Evolutionary conservation across 2,888 invertebrate species (phyloP).

Genomic region (Rotaria macrura): DNA sequence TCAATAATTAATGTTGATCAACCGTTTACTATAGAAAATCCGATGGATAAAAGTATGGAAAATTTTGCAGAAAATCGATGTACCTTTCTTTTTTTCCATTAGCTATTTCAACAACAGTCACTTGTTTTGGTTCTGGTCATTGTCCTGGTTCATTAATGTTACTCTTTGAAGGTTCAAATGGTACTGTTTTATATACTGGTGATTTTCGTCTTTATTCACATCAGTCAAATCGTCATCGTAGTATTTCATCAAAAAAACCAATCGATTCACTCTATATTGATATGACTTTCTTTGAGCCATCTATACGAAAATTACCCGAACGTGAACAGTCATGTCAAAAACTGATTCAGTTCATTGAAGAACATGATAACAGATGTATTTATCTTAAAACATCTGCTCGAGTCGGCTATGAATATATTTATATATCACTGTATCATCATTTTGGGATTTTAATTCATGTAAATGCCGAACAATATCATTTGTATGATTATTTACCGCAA

Average conservation of each 20-base stretch:
- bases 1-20: neutral
- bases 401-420: constrained; percentile 31
- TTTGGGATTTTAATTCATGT: constrained; percentile 54
- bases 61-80: neutral
- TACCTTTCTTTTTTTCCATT: neutral
- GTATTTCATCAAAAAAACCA: constrained; percentile 51
- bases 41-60: neutral
- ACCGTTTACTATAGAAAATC: constrained; percentile 17
- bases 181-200: constrained; percentile 65
- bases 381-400: constrained; percentile 32
- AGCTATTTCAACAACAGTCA: neutral
- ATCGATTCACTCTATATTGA: constrained; percentile 66
- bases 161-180: constrained; percentile 58
- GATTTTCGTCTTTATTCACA: constrained; percentile 59
- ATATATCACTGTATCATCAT: constrained; percentile 19
- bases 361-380: constrained; percentile 54
- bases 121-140: constrained; percentile 50
- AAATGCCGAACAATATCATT: constrained; percentile 51
- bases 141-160: constrained; percentile 77
- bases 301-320: constrained; percentile 58
- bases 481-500: constrained; percentile 58
- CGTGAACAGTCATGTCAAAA: constrained; percentile 57
- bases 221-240: constrained; percentile 36
- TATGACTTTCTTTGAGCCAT: constrained; percentile 63
- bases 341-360: constrained; percentile 53